These are phyloP conservation scores for Polyodon spathula DNA, from an alignment of 2,113 vertebrate species.

Conservation along the genomic window DNA sequence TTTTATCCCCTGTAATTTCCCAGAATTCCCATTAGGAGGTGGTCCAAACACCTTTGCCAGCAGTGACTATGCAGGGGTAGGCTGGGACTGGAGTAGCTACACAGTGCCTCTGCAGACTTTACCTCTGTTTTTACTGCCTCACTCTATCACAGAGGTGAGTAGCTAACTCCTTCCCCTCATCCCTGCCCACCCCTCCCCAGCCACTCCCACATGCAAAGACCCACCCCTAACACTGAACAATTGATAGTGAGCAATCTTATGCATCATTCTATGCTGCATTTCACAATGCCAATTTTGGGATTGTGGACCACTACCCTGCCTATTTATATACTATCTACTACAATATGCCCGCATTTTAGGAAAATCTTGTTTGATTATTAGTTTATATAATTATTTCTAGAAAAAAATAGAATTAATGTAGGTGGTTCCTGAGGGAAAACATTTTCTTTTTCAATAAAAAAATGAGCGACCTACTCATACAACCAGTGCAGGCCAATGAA, in stretches of 20 bases:
- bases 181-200: not conserved
- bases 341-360: too few species aligned
- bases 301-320: too few species aligned
- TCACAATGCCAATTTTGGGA: too few species aligned
- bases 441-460: not conserved
- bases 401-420: not conserved
- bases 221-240: not conserved
- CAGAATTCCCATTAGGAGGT: not conserved
- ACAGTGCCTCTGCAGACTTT: not conserved
- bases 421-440: not conserved
- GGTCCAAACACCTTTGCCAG: not conserved
- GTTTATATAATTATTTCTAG: not conserved
- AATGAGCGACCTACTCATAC: not conserved
- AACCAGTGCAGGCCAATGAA: slow-evolving; percentile 8
- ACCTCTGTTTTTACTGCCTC: slow-evolving; percentile 1
- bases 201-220: not conserved
- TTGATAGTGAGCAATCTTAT: too few species aligned
- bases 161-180: not conserved
- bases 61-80: not conserved
- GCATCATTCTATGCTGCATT: too few species aligned
- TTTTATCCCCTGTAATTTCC: not conserved
- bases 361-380: too few species aligned
- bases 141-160: not conserved
- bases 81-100: not conserved
- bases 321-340: too few species aligned